These are phyloP conservation scores for Fistularia commersonii DNA, from an alignment of 2,797 vertebrate species.

Conservation along the genomic window DNA sequence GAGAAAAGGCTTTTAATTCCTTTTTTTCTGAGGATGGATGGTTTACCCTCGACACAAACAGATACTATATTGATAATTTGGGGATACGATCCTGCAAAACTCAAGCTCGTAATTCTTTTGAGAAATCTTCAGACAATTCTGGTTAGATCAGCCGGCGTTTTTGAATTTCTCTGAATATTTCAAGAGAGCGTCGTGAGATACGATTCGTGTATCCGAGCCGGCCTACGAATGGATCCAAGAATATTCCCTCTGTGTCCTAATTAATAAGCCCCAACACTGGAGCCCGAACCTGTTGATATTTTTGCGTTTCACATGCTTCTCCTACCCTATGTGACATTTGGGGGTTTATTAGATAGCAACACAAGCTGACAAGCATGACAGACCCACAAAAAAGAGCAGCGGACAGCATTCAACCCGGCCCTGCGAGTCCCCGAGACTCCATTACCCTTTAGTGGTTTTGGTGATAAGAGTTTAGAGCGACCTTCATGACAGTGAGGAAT, in stretches of 20 bases:
- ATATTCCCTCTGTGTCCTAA: background rate
- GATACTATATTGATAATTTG: no score
- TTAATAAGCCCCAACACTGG: background rate
- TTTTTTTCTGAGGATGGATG: no score
- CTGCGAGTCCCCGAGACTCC: constrained; percentile 15
- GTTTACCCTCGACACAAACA: no score
- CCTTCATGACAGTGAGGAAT: constrained; percentile 49
- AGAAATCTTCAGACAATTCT: no score
- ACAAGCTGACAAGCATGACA: constrained; percentile 2
- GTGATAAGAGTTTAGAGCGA: constrained; percentile 45
- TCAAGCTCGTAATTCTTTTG: no score
- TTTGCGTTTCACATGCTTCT: background rate
- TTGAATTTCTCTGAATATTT: no score
- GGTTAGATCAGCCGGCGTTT: no score
- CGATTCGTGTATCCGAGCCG: no score
- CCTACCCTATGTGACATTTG: constrained; percentile 21
- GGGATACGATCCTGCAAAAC: no score
- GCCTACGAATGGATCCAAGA: background rate
- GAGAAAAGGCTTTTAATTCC: no score
- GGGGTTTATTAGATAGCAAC: constrained; percentile 26
- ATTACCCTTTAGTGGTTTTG: constrained; percentile 36
- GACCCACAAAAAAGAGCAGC: constrained; percentile 9
- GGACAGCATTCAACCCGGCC: constrained; percentile 5
- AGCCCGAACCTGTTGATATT: constrained; percentile 15
- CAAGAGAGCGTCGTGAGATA: no score